phyloP scores from a whole-genome alignment of 2,113 vertebrate genomes.

The Ifrita kowaldi region DNA sequence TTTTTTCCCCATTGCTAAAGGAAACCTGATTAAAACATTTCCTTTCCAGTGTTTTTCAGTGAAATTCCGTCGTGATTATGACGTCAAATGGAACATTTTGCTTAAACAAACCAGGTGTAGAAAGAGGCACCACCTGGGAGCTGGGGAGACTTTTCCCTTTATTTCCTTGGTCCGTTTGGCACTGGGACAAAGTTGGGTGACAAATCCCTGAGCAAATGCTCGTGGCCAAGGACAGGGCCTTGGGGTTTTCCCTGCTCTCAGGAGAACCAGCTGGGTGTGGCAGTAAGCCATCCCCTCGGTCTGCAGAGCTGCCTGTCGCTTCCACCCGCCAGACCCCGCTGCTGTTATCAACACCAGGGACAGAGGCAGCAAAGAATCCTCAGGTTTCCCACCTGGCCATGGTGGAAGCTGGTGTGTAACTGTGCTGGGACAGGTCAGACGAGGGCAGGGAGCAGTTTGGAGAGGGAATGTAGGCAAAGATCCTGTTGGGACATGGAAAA shows the following conservation, averaged over 20 bases:
- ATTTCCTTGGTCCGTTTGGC: neutral
- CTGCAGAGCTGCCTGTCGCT: neutral
- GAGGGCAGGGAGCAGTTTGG: neutral
- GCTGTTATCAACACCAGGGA: neutral
- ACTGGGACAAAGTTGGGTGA: neutral
- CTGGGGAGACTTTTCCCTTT: neutral
- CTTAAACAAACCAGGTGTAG: neutral
- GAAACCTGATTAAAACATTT: neutral
- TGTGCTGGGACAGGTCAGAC: neutral
- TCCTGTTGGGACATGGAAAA: neutral
- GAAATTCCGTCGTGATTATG: neutral
- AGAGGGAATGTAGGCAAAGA: neutral
- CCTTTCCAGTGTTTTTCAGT: neutral
- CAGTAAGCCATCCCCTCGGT: neutral
- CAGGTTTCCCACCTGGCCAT: neutral
- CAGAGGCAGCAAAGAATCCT: neutral
- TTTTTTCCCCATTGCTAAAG: neutral
- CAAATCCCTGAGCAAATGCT: neutral
- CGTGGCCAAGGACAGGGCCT: neutral
- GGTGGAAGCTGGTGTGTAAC: neutral
- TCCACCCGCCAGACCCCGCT: neutral
- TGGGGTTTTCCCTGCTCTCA: neutral
- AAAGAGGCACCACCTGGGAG: neutral
- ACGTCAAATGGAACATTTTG: neutral
- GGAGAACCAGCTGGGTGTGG: neutral